Conservation (phyloP, 2,797 vertebrate species). For the Phalanger gymnotis region DNA sequence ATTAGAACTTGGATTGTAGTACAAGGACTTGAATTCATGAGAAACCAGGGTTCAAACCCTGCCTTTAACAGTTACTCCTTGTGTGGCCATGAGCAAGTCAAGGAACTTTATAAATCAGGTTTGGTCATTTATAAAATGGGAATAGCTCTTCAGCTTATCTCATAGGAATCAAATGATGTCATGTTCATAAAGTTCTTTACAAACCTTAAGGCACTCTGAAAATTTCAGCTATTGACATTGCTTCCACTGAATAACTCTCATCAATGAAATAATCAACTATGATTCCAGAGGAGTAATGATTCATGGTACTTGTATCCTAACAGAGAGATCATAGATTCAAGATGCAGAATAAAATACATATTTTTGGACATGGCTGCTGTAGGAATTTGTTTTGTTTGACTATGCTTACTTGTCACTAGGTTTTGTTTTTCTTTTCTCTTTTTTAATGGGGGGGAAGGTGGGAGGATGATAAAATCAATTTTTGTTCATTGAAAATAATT, state of each 20-base stretch:
- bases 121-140: not conserved
- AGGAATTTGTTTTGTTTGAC: not conserved
- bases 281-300: not conserved
- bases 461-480: not conserved
- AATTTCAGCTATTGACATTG: not conserved
- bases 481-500: not conserved
- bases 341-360: not conserved
- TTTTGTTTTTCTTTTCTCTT: not conserved
- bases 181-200: not conserved
- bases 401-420: not conserved
- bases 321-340: not conserved
- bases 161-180: not conserved
- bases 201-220: not conserved
- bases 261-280: not conserved
- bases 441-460: not conserved
- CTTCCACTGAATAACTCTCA: not conserved
- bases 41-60: not conserved
- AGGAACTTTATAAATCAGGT: not conserved
- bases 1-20: not conserved
- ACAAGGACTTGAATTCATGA: not conserved
- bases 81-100: not conserved
- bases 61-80: not conserved
- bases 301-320: not conserved
- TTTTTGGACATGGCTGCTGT: not conserved
- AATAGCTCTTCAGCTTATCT: not conserved